Conservation (phyloP, 1,140 invertebrate species). For the Homarus americanus region DNA sequence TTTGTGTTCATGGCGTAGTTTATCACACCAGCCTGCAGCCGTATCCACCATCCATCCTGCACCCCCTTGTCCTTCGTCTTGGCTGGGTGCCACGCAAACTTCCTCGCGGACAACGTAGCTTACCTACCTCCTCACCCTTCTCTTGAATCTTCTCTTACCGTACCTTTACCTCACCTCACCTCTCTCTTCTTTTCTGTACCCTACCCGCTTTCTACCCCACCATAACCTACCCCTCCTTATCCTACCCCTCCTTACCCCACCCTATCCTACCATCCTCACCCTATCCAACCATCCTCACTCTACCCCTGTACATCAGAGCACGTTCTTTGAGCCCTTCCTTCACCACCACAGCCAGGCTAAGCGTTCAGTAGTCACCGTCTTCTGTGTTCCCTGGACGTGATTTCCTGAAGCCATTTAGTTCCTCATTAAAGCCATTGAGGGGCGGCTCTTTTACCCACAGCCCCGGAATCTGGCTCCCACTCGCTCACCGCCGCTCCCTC, state of each 20-base stretch:
- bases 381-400: slow-evolving; percentile 38
- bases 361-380: background rate
- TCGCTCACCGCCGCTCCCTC: background rate
- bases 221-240: background rate
- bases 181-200: background rate
- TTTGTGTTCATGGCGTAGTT: background rate
- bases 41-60: background rate
- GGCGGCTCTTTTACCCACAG: background rate
- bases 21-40: background rate
- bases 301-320: background rate
- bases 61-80: background rate
- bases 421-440: slow-evolving; percentile 47
- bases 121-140: background rate
- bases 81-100: too few species aligned
- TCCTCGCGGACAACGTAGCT: too few species aligned
- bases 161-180: background rate
- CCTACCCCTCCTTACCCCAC: background rate
- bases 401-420: slow-evolving; percentile 26
- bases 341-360: background rate
- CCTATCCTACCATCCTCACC: background rate
- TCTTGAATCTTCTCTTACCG: background rate
- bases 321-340: background rate
- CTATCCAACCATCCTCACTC: background rate
- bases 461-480: background rate
- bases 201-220: background rate